A percentile compares a stretch with the other conserved stretches of the same genome.
Conservation (phyloP, 2,113 vertebrate genomes). For the Zootoca vivipara region DNA sequence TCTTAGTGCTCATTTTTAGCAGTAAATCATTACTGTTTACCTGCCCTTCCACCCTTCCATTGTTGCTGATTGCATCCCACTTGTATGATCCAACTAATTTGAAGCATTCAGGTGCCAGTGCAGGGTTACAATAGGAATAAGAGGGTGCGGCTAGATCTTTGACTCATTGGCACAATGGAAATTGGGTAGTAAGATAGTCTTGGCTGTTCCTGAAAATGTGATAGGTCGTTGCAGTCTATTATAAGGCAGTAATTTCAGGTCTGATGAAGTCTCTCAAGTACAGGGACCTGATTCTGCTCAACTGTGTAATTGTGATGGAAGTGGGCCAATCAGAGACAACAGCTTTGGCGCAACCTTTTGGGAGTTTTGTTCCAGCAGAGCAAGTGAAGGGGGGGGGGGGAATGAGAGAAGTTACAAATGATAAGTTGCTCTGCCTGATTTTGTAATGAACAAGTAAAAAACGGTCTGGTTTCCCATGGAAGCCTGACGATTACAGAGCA, state of each 20-base stretch:
- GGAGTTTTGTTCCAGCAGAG: slow-evolving; percentile 75
- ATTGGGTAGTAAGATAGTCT: slow-evolving; percentile 31
- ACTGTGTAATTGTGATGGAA: slow-evolving; percentile 94
- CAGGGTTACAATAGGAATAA: neutral
- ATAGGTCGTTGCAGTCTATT: slow-evolving; percentile 65
- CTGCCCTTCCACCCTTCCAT: neutral
- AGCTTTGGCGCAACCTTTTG: slow-evolving; percentile 77
- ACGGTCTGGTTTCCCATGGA: slow-evolving; percentile 69
- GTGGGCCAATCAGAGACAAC: slow-evolving; percentile 81
- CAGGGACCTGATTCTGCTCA: slow-evolving; percentile 80
- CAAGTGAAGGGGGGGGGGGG: slow-evolving; percentile 24
- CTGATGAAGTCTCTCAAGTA: slow-evolving; percentile 81
- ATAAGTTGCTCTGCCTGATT: slow-evolving; percentile 78
- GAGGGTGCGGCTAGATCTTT: neutral
- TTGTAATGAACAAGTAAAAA: slow-evolving; percentile 88
- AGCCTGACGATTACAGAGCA: slow-evolving; percentile 71
- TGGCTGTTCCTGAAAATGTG: slow-evolving; percentile 41
- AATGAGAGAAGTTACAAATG: slow-evolving; percentile 74
- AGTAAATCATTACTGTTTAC: neutral
- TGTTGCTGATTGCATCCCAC: neutral
- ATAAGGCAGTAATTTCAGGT: slow-evolving; percentile 76
- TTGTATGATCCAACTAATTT: neutral
- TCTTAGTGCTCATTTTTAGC: neutral
- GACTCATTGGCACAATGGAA: neutral
- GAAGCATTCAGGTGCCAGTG: neutral